Percentiles rank a stretch among this genome's conserved stretches.
phyloP scores from a whole-genome alignment of 2,113 vertebrate species.

The Ondatra zibethicus region DNA sequence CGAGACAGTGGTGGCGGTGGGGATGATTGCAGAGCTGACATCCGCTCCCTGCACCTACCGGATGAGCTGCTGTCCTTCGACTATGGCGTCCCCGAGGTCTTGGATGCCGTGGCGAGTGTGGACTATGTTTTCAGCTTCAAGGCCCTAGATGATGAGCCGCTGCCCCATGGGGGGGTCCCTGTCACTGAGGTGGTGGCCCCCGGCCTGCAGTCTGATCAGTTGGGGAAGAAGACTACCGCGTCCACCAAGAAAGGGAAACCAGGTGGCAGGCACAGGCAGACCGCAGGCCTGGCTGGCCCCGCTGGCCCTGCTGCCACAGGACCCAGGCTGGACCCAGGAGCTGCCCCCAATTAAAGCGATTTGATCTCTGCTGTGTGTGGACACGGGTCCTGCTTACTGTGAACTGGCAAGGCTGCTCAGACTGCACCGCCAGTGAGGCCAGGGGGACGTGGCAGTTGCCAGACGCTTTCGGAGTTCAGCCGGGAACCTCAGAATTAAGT shows the following conservation, averaged over 20 bases:
- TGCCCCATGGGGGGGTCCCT: fast-evolving
- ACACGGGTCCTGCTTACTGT: background rate
- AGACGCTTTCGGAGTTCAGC: background rate
- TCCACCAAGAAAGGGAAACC: conserved; percentile 18
- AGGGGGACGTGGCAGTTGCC: background rate
- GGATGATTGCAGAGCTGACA: background rate
- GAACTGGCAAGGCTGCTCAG: no score
- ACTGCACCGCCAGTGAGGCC: fast-evolving
- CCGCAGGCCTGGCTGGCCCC: fast-evolving
- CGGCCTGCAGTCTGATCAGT: fast-evolving
- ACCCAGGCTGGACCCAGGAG: conserved; percentile 45
- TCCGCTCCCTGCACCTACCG: conserved; percentile 21
- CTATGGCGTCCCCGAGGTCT: conserved; percentile 60
- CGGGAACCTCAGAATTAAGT: fast-evolving
- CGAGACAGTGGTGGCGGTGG: background rate
- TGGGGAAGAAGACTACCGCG: fast-evolving
- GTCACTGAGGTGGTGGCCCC: fast-evolving
- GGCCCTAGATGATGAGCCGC: background rate
- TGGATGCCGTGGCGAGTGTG: conserved; percentile 1
- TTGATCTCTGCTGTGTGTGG: background rate
- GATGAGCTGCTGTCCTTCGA: conserved; percentile 70
- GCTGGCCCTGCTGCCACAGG: background rate
- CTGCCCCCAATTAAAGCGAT: conserved; percentile 65
- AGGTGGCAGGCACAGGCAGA: background rate
- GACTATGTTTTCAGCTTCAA: conserved; percentile 62